Evolutionary conservation across 1,140 invertebrate genomes (phyloP).

Genomic region (Plutomurus gul): DNA sequence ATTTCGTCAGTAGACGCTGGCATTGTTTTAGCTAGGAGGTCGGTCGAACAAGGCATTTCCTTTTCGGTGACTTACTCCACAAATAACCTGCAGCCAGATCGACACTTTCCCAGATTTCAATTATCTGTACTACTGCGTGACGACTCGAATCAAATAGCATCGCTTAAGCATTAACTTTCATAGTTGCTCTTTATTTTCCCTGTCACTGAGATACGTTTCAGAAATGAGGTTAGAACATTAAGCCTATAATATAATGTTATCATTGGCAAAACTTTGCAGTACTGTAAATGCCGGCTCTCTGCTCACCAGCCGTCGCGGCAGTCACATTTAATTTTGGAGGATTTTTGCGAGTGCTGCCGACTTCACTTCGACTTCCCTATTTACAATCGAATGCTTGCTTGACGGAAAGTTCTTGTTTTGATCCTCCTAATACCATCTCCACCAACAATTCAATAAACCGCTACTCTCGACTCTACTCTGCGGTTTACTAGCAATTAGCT

Average conservation of each 20-base stretch:
- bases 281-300: too few species aligned
- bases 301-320: too few species aligned
- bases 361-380: too few species aligned
- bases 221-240: constrained; percentile 19
- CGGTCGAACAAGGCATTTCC: neutral
- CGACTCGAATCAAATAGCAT: constrained; percentile 12
- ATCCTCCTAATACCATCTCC: too few species aligned
- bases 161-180: neutral
- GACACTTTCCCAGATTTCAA: constrained; percentile 13
- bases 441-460: too few species aligned
- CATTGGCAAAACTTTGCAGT: neutral
- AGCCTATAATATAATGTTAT: neutral
- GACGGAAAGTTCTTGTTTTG: too few species aligned
- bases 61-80: neutral
- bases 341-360: too few species aligned
- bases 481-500: too few species aligned
- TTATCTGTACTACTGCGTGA: too few species aligned
- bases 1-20: constrained; percentile 12
- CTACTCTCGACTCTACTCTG: too few species aligned
- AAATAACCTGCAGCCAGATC: neutral
- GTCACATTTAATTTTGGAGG: too few species aligned
- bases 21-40: neutral
- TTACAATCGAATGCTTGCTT: too few species aligned
- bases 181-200: neutral
- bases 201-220: neutral